Percentiles rank a stretch among this genome's conserved stretches.
Evolutionary conservation across 2,797 vertebrate species (phyloP).

Genomic region (Cyprinodon diabolis): DNA sequence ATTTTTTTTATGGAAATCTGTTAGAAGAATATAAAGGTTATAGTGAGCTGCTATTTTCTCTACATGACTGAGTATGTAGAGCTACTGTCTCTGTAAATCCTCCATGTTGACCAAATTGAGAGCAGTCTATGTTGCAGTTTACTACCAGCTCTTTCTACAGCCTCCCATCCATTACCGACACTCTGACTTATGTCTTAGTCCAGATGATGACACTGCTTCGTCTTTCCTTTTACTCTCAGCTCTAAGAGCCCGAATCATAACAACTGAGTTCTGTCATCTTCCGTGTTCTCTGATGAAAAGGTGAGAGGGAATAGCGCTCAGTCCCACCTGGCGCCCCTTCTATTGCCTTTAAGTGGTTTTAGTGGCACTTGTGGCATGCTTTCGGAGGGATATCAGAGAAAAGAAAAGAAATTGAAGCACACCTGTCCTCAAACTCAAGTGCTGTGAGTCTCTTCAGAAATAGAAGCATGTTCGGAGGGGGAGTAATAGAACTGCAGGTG

Average conservation of each 20-base stretch:
- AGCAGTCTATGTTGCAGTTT: not conserved
- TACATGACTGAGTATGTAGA: not conserved
- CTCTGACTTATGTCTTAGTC: conserved; percentile 5
- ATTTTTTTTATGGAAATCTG: too few relatives aligned
- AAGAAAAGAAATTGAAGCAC: conserved; percentile 11
- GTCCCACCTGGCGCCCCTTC: conserved; percentile 28
- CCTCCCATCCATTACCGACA: not conserved
- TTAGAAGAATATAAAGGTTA: not conserved
- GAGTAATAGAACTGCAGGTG: not conserved
- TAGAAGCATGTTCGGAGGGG: not conserved
- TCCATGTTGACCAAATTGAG: not conserved
- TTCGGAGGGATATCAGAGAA: conserved; percentile 28
- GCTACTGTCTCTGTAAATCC: not conserved
- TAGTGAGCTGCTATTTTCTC: not conserved
- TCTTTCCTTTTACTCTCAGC: conserved; percentile 35
- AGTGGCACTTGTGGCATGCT: conserved; percentile 23
- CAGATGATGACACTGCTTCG: conserved; percentile 16
- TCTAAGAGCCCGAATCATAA: conserved; percentile 38
- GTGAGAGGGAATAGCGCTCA: conserved; percentile 15
- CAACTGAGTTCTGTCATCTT: conserved; percentile 26
- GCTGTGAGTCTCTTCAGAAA: conserved; percentile 1
- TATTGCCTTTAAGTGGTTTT: conserved; percentile 38
- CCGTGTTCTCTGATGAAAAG: conserved; percentile 50
- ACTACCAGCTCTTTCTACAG: not conserved
- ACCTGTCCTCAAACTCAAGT: not conserved